A percentile compares a stretch with the other conserved stretches of the same genome.
These are phyloP conservation scores for Hemibagrus wyckioides DNA, from an alignment of 2,113 vertebrate genomes.

Conservation along the genomic window DNA sequence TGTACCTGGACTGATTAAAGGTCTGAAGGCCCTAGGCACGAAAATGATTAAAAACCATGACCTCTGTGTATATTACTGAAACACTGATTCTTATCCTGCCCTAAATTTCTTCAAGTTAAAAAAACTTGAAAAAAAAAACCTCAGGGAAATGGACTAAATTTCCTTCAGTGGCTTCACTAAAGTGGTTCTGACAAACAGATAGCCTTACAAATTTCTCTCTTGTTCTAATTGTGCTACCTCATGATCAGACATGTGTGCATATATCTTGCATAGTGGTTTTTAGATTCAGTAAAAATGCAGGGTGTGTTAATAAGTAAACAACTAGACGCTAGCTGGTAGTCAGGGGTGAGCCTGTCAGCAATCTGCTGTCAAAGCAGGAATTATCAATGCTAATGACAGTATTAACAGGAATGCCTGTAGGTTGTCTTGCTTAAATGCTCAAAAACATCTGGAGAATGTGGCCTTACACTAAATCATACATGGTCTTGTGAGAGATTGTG, in stretches of 20 bases:
- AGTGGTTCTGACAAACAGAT: not conserved
- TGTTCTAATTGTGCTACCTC: not conserved
- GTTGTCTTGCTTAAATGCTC: not conserved
- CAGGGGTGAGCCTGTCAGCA: not conserved
- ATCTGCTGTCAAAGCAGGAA: not conserved
- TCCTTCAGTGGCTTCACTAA: not conserved
- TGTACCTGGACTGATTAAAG: not conserved
- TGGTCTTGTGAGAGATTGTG: not conserved
- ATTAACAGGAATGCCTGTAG: not conserved
- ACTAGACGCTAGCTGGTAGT: not conserved
- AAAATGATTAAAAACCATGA: not conserved
- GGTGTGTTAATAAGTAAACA: slow-evolving; percentile 16
- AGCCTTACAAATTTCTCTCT: not conserved
- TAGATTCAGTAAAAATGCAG: not conserved
- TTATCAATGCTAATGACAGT: not conserved
- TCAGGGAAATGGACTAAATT: not conserved
- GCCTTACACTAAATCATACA: not conserved
- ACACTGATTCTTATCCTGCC: not conserved
- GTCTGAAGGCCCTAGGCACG: not conserved
- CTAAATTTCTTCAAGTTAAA: slow-evolving; percentile 14
- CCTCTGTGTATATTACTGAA: not conserved
- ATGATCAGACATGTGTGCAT: not conserved
- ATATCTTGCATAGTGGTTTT: not conserved
- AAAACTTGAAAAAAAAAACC: no score
- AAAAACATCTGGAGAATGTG: not conserved